A percentile compares a stretch with the other conserved stretches of the same genome.
Evolutionary conservation across 2,113 vertebrate species (phyloP).

Genomic region (Actenoides hombroni): DNA sequence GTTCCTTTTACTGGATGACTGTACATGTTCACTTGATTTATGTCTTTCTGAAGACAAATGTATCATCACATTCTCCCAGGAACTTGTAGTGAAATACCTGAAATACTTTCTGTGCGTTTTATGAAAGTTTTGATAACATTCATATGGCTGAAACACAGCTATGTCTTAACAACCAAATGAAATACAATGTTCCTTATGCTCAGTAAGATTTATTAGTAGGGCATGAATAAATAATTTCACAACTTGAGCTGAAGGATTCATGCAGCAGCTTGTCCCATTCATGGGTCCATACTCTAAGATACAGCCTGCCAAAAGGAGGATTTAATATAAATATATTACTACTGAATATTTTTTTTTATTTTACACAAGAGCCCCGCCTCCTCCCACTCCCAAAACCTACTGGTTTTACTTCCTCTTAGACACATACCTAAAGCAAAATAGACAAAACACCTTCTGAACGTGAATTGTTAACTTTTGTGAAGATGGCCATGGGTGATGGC

Average conservation of each 20-base stretch:
- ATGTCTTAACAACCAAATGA: background rate
- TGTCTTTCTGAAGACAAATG: background rate
- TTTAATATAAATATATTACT: background rate
- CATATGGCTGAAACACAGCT: background rate
- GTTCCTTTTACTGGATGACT: conserved; percentile 3
- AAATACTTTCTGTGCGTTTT: background rate
- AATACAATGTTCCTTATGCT: background rate
- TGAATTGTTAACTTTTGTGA: background rate
- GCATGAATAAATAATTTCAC: background rate
- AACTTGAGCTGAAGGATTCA: background rate
- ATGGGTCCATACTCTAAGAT: background rate
- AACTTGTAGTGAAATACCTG: background rate
- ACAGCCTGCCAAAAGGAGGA: background rate
- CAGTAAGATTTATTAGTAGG: background rate
- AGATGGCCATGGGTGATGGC: background rate
- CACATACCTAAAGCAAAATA: background rate
- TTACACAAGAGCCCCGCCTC: background rate
- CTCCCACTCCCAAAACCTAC: no score
- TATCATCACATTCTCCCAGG: background rate
- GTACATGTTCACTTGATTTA: background rate
- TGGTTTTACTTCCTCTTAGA: background rate
- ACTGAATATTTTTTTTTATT: background rate
- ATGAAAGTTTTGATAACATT: background rate
- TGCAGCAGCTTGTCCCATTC: background rate
- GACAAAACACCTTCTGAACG: background rate